Base-by-base conservation (phyloP, 2,888 invertebrate genomes). In the Tinea pellionella region DNA sequence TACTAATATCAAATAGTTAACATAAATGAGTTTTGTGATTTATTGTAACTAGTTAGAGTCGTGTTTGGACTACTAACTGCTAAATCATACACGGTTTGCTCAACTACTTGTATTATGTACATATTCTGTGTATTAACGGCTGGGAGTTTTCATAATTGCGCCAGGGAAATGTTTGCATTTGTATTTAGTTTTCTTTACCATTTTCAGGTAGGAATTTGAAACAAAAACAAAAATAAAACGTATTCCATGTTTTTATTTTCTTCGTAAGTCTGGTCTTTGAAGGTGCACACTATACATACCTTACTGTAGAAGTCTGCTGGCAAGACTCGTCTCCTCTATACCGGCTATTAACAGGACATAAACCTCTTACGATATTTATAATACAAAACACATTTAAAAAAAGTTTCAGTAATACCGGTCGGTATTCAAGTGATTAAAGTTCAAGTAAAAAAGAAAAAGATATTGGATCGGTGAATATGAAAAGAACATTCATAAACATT, bases 401-500 rank as follows among this genome's bases (percentile, higher is more conserved):
- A n/a, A n/a, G n/a, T n/a, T n/a, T n/a, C n/a, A n/a, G n/a, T n/a
- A n/a, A 24, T 24, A 3, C 24, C 24, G 3, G 6, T 3, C 24
- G 24, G 24, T 24, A 24, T 24, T 24, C 24, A 6, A 24, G 24
- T 3, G 2, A 24, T 24, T 24, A 24, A 6, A 24, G n/a, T 24
- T 2, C 6, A 24, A 37, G 9, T 37, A 37, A 37, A 6, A 6
- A 37, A 37, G 9, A 37, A 9, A 9, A 37, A 37, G 6, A 37
- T 37, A 37, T 12, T 12, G 9, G 37, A 37, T n/a, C 2, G 11
- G 37, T 37, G 37, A 37, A 37, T 37, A 37, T 30, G 30, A 30
- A 51, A 19, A 12, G 15, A 67, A 63, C 66, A 64, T 68, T 67
- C 68, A 72, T 76, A 69, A 73, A 74, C 73, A 65, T 70, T 66